These are phyloP conservation scores for Ardeotis arabs DNA, from an alignment of 2,113 vertebrate species.

Conservation along the genomic window DNA sequence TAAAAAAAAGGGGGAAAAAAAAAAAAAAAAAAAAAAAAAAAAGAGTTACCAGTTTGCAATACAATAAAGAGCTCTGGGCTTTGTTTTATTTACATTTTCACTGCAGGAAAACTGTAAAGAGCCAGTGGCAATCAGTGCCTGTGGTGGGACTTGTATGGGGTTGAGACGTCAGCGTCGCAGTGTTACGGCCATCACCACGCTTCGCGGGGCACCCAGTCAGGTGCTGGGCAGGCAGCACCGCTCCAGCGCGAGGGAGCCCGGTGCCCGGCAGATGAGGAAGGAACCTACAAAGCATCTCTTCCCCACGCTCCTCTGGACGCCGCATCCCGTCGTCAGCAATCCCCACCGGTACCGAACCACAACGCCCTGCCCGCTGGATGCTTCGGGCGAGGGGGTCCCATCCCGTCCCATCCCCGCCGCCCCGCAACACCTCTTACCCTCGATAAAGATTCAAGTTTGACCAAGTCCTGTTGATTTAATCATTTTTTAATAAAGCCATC, in stretches of 20 bases:
- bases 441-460: constrained; percentile 63
- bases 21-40: neutral
- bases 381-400: neutral
- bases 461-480: constrained; percentile 72
- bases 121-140: constrained; percentile 70
- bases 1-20: too few relatives aligned
- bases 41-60: constrained; percentile 62
- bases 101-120: constrained; percentile 76
- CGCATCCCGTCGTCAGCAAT: neutral
- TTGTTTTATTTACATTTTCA: neutral
- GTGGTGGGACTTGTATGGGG: neutral
- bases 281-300: neutral
- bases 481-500: constrained; percentile 68
- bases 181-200: neutral
- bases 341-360: neutral
- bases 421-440: neutral
- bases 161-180: neutral
- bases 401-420: neutral
- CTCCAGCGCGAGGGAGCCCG: neutral
- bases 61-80: constrained; percentile 62
- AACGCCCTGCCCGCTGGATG: neutral
- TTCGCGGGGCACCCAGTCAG: neutral
- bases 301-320: neutral
- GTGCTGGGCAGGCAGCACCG: neutral
- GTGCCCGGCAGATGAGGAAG: neutral